Base-by-base conservation (phyloP, 2,888 invertebrate species). In the Callinectes sapidus region DNA sequence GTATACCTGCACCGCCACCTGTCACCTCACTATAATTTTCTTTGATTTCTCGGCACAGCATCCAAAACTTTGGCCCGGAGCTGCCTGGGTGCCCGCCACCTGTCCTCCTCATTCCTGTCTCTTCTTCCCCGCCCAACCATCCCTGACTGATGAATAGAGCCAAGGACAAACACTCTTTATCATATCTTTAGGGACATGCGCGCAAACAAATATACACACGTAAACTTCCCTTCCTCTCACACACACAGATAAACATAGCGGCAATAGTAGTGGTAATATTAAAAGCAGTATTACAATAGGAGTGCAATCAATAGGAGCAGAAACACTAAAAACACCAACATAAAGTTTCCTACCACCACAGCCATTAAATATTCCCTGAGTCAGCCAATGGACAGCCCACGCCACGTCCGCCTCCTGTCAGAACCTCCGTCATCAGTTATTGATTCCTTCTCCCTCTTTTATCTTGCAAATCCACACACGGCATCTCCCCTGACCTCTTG, bases 1-100 rank as follows among this genome's bases (percentile, higher is more conserved):
- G 81, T 81, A 81, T 81, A 81, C 81, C 16, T 81, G 81, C 71
- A 71, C 71, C 71, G 81, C 32, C 35, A 81, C 81, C 81, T 81
- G 81, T 35, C 81, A 81, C 23, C 32, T 35, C 81, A 81, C 32
- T 32, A 81, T 35, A 32, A 81, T 35, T 35, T 14, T 14, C 81
- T 81, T 35, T 18, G 71, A 71, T 71, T 71, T n/a, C 28, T 71
- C 6, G 71, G 71, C 28, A 23, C 28, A 71, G n/a, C 71, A 71
- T 71, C 28, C 71, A 23, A 81, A 32, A 81, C 81, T 32, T 81
- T 81, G 81, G 32, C 35, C 81, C 81, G 13, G 32, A 32, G 81
- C 32, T 32, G 6, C 1, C 81, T 35, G 14, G 23, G 35, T 35
- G 81, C 81, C 81, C 35, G 13, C 87, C n/a, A 18, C 35, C 42